phyloP scores from a whole-genome alignment of 2,113 vertebrate species.

The Accipiter virgatus region DNA sequence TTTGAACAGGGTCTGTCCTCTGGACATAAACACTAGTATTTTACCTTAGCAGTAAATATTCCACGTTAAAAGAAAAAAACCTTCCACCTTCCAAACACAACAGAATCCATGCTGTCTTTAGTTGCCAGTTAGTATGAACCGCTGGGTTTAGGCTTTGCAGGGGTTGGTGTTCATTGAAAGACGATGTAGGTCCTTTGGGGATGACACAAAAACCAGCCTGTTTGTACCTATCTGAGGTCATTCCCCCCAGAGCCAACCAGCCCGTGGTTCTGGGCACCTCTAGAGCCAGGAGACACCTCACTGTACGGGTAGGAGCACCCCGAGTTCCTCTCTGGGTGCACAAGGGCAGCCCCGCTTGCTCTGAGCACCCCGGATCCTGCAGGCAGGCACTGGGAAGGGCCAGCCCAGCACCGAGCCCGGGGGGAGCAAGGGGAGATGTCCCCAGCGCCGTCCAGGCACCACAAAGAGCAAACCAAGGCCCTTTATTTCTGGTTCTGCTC shows the following conservation, averaged over 20 bases:
- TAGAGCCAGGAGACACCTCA: background rate
- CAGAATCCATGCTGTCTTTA: background rate
- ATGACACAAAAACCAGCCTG: constrained; percentile 44
- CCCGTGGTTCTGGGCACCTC: background rate
- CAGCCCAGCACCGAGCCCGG: background rate
- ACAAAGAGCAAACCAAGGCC: background rate
- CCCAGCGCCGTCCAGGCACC: background rate
- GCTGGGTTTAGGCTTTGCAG: background rate
- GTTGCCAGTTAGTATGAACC: background rate
- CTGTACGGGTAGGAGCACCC: background rate
- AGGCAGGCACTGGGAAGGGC: background rate
- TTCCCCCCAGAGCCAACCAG: background rate
- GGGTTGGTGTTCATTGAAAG: background rate
- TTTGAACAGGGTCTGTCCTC: background rate
- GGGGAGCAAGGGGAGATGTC: fast-evolving
- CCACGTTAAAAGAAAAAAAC: too few relatives aligned
- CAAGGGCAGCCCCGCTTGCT: background rate
- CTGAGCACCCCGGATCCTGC: background rate
- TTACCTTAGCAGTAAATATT: background rate
- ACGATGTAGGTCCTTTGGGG: background rate
- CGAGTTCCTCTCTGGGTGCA: background rate
- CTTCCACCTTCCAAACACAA: background rate
- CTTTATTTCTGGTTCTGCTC: background rate
- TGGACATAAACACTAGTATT: background rate
- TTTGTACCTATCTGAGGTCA: background rate